Percentiles rank a stretch among this genome's conserved stretches.
Conservation (phyloP, 1,140 invertebrate species). For the Sitophilus oryzae region DNA sequence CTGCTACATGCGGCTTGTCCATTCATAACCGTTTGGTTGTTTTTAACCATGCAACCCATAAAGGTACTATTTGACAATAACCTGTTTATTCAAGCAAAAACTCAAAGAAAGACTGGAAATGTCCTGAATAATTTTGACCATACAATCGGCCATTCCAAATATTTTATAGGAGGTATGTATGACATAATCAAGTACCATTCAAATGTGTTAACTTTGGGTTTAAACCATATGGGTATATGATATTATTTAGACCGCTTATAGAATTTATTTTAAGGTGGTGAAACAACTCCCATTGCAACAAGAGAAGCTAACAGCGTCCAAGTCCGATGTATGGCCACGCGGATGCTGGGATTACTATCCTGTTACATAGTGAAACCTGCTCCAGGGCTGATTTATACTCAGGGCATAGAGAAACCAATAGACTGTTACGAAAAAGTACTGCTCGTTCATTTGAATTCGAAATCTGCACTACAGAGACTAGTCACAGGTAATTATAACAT, state of each 20-base stretch:
- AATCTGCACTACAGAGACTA: slow-evolving; percentile 82
- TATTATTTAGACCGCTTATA: neutral
- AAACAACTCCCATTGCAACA: slow-evolving; percentile 57
- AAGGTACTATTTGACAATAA: slow-evolving; percentile 72
- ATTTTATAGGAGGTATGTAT: slow-evolving; percentile 74
- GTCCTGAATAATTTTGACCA: slow-evolving; percentile 35
- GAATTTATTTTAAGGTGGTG: slow-evolving; percentile 56
- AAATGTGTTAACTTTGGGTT: neutral
- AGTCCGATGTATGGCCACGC: slow-evolving; percentile 67
- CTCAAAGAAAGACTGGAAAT: slow-evolving; percentile 47
- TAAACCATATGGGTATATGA: neutral
- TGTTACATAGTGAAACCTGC: slow-evolving; percentile 77
- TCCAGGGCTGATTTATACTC: slow-evolving; percentile 65
- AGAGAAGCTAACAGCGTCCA: slow-evolving; percentile 66
- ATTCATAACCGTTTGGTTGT: slow-evolving; percentile 87
- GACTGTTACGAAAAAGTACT: slow-evolving; percentile 81
- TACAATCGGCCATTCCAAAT: slow-evolving; percentile 49
- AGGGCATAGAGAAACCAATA: slow-evolving; percentile 67
- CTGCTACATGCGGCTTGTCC: slow-evolving; percentile 78
- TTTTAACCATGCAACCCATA: slow-evolving; percentile 89
- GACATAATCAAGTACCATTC: too few relatives aligned
- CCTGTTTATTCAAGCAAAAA: slow-evolving; percentile 55
- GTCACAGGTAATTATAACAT: slow-evolving; percentile 52
- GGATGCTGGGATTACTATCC: slow-evolving; percentile 70
- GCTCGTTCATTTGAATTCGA: slow-evolving; percentile 75